phyloP scores from a whole-genome alignment of 2,888 invertebrate species.

The Drosophila gaucha region DNA sequence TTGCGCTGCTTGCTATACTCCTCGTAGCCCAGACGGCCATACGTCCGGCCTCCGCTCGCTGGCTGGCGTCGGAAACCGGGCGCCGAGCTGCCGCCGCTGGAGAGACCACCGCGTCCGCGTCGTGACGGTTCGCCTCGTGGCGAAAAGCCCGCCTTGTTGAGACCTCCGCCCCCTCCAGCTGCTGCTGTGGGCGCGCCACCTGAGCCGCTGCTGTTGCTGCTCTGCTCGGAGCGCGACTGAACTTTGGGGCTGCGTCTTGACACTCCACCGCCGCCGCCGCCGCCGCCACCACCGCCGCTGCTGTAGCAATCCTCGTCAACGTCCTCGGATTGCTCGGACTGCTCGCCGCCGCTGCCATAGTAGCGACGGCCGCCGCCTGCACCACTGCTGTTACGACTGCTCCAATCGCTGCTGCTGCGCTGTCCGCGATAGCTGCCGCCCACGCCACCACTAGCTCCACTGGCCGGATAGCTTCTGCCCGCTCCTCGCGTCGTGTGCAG shows the following conservation, averaged over 20 bases:
- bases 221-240: constrained; percentile 52
- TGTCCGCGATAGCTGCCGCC: constrained; percentile 85
- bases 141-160: constrained; percentile 89
- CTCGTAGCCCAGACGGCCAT: constrained; percentile 78
- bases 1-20: constrained; percentile 75
- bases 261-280: constrained; percentile 84
- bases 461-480: constrained; percentile 64
- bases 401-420: constrained; percentile 83
- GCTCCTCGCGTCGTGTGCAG: constrained; percentile 29
- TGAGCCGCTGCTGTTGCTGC: constrained; percentile 25
- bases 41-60: constrained; percentile 57
- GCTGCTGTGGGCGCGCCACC: constrained; percentile 39
- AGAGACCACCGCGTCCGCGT: constrained; percentile 89
- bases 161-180: constrained; percentile 44
- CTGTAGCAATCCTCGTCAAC: constrained; percentile 89
- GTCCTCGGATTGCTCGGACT: constrained; percentile 90
- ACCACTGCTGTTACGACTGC: constrained; percentile 81
- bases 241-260: constrained; percentile 86
- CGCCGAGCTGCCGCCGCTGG: constrained; percentile 83
- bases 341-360: constrained; percentile 82
- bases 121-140: constrained; percentile 95
- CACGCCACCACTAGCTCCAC: constrained; percentile 82
- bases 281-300: constrained; percentile 84
- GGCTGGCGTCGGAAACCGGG: constrained; percentile 82
- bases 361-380: constrained; percentile 64